Evolutionary conservation across 1,140 invertebrate genomes (phyloP).

Genomic region (Stegodyphus dumicola): DNA sequence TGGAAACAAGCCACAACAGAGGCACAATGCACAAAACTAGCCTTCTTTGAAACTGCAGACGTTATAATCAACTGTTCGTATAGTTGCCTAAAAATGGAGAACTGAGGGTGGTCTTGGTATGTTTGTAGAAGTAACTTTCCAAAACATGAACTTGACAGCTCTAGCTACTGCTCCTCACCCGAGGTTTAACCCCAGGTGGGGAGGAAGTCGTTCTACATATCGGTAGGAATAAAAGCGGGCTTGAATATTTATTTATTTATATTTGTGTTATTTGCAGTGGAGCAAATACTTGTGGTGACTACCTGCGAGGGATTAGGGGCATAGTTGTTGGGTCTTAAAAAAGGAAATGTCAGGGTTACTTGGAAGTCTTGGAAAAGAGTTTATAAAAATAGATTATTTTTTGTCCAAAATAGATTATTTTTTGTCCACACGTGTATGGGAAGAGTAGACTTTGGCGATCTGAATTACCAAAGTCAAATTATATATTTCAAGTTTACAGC

Average conservation of each 20-base stretch:
- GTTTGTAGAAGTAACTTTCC: constrained; percentile 31
- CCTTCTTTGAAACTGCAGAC: neutral
- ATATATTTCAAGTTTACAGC: too few species aligned
- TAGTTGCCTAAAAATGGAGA: neutral
- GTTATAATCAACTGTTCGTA: constrained; percentile 27
- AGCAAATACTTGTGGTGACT: neutral
- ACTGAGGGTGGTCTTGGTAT: constrained; percentile 35
- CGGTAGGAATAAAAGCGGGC: neutral
- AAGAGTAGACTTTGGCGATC: too few species aligned
- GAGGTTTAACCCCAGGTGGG: neutral
- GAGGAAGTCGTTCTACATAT: neutral
- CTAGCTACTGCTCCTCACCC: neutral
- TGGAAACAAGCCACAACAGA: neutral
- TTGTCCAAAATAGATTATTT: neutral
- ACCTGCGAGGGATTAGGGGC: neutral
- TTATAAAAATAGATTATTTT: neutral
- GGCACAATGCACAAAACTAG: neutral
- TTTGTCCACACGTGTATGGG: neutral
- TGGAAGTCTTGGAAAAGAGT: neutral
- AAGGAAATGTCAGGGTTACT: neutral
- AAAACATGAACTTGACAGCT: constrained; percentile 41
- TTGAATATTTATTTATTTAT: neutral
- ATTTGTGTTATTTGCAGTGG: neutral
- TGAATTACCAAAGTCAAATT: too few species aligned
- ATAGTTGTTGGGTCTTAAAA: neutral